phyloP scores from a whole-genome alignment of 2,797 vertebrate species.

The Syngnathus acus region DNA sequence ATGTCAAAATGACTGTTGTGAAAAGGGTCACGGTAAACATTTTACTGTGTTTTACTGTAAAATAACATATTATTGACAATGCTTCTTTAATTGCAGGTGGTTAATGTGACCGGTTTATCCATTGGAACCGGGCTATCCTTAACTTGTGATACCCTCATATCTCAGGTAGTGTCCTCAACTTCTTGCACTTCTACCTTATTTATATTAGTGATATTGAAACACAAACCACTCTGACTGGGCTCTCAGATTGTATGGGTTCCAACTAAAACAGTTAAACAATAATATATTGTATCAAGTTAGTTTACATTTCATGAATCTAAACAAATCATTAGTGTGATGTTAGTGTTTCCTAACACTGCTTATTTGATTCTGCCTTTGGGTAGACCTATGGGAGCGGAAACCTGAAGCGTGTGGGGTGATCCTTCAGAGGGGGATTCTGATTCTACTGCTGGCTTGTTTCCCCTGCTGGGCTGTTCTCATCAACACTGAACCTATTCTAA shows the following conservation, averaged over 20 bases:
- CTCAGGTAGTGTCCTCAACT: conserved; percentile 69
- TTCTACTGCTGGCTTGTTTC: conserved; percentile 83
- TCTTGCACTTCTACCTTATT: conserved; percentile 16
- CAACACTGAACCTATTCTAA: conserved; percentile 80
- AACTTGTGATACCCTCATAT: conserved; percentile 85
- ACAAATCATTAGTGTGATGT: not conserved
- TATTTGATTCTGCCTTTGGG: conserved; percentile 10
- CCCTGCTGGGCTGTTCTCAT: conserved; percentile 90
- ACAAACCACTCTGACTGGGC: conserved; percentile 20
- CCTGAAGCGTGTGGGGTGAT: conserved; percentile 84
- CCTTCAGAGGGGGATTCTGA: conserved; percentile 79
- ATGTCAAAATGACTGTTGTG: not conserved
- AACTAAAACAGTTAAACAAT: conserved; percentile 22
- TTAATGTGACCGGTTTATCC: conserved; percentile 80
- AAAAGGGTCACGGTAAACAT: not conserved
- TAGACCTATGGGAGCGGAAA: conserved; percentile 86
- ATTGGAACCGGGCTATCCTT: conserved; percentile 77
- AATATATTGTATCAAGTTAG: conserved; percentile 29
- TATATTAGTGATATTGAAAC: conserved; percentile 18
- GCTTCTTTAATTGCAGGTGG: conserved; percentile 63
- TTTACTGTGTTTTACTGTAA: too few relatives aligned
- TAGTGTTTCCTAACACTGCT: conserved; percentile 8
- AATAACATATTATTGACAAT: not conserved
- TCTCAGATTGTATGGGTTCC: conserved; percentile 21
- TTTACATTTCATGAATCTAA: conserved; percentile 24